phyloP scores from a whole-genome alignment of 2,113 vertebrate genomes.

The Podarcis raffonei region DNA sequence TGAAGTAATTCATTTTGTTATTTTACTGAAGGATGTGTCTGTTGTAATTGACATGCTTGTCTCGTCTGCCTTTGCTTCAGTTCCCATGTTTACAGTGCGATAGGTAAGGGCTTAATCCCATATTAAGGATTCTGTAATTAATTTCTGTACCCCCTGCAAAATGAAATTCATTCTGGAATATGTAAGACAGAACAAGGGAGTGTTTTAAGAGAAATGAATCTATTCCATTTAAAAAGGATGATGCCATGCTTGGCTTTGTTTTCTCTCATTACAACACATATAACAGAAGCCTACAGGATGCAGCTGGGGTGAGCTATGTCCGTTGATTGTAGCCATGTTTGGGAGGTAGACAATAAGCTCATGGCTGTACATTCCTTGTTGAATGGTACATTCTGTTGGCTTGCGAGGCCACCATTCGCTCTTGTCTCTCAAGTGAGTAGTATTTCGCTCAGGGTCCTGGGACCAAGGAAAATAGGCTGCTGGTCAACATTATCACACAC shows the following conservation, averaged over 20 bases:
- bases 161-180: fast-evolving
- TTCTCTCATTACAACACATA: not conserved
- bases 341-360: slow-evolving; percentile 7
- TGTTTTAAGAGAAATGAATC: not conserved
- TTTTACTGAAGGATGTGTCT: not conserved
- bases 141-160: not conserved
- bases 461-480: slow-evolving; percentile 21
- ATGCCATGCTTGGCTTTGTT: not conserved
- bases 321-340: fast-evolving
- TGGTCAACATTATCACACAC: slow-evolving; percentile 23
- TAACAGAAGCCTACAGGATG: not conserved
- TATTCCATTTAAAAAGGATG: not conserved
- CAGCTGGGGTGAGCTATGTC: not conserved
- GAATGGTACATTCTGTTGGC: slow-evolving; percentile 18
- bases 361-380: slow-evolving; percentile 23
- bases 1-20: not conserved
- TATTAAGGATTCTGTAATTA: not conserved
- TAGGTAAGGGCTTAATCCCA: not conserved
- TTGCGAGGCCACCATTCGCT: slow-evolving; percentile 29
- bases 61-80: not conserved
- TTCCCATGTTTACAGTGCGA: not conserved
- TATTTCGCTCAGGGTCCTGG: slow-evolving; percentile 38
- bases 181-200: fast-evolving
- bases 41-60: not conserved
- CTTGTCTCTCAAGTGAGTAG: slow-evolving; percentile 25